These are phyloP conservation scores for Drosophila takahashii DNA, from an alignment of 1,140 invertebrate species.

Conservation along the genomic window DNA sequence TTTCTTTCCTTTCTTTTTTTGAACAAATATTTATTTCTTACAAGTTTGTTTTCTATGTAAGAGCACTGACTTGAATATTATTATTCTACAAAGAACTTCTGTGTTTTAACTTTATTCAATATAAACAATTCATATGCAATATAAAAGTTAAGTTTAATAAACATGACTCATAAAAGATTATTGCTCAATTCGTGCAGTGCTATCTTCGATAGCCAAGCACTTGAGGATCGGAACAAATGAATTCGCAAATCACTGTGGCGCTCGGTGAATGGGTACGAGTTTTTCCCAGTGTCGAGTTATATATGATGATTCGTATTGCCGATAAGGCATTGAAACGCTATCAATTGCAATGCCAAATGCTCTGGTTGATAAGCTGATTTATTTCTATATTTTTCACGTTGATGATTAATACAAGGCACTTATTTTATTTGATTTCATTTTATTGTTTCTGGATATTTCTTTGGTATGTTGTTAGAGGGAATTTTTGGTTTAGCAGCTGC, in stretches of 20 bases:
- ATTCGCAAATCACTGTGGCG: constrained; percentile 20
- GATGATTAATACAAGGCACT: constrained; percentile 61
- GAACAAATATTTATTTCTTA: no score
- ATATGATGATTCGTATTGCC: constrained; percentile 31
- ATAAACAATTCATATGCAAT: background rate
- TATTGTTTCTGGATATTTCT: constrained; percentile 13
- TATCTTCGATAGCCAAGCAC: constrained; percentile 4
- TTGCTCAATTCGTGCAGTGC: background rate
- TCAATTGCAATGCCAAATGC: constrained; percentile 47
- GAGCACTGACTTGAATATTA: no score
- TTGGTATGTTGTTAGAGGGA: background rate
- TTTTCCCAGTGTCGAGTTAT: constrained; percentile 21
- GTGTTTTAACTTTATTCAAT: background rate
- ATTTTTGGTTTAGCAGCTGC: constrained; percentile 50
- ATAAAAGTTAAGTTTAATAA: background rate
- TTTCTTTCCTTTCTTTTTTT: no score
- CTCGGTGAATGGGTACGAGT: background rate
- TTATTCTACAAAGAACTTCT: background rate
- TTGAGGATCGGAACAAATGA: background rate
- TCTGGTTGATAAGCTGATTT: constrained; percentile 61
- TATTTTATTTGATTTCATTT: constrained; percentile 10
- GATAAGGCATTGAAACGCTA: constrained; percentile 56
- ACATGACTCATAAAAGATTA: constrained; percentile 7
- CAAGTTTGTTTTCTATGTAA: no score
- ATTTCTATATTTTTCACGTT: constrained; percentile 34